These are phyloP conservation scores for Rhinoraja longicauda DNA, from an alignment of 2,797 vertebrate genomes.

Conservation along the genomic window DNA sequence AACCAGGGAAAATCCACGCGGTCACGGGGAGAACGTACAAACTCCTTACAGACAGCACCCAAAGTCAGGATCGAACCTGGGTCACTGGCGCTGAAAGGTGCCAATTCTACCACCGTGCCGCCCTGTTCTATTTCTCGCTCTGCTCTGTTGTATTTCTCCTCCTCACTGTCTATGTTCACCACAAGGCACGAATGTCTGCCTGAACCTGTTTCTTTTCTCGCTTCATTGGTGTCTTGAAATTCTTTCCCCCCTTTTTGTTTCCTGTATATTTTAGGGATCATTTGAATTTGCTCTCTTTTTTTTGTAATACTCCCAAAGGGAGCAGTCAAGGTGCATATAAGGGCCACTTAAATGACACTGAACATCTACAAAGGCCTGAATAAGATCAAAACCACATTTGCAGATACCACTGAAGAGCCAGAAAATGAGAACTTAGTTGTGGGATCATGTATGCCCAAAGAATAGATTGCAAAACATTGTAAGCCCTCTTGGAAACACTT, in stretches of 20 bases:
- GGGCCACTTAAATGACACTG: neutral
- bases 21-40: no score
- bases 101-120: no score
- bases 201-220: neutral
- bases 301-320: neutral
- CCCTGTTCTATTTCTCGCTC: no score
- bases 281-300: neutral
- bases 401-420: neutral
- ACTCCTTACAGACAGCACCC: no score
- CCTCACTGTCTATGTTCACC: neutral
- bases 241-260: neutral
- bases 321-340: neutral
- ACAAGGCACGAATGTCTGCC: neutral
- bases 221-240: neutral
- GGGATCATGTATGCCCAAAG: neutral
- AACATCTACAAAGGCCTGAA: neutral
- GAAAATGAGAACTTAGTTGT: neutral
- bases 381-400: neutral
- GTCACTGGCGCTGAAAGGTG: no score
- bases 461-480: neutral
- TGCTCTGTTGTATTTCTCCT: neutral
- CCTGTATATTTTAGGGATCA: neutral
- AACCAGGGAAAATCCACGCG: no score
- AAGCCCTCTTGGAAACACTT: neutral
- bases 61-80: no score